phyloP scores from a whole-genome alignment of 2,113 vertebrate genomes.

The Corythornis vintsioides region DNA sequence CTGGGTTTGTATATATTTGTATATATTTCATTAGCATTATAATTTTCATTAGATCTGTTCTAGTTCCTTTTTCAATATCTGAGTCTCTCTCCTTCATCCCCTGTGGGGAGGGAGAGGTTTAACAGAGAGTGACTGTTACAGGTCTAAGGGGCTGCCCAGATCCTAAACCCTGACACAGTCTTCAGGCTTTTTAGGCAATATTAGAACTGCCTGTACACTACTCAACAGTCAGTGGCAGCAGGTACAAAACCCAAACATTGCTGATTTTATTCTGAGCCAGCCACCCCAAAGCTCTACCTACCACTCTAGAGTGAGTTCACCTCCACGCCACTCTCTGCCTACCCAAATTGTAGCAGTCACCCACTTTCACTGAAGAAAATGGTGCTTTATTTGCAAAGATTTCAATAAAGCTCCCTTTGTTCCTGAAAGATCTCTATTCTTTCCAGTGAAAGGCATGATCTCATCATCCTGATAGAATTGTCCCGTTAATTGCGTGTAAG shows the following conservation, averaged over 20 bases:
- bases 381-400: constrained; percentile 47
- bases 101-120: no score
- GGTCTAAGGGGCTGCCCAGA: no score
- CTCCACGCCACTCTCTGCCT: constrained; percentile 28
- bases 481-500: constrained; percentile 48
- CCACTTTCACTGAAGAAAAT: constrained; percentile 27
- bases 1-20: no score
- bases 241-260: background rate
- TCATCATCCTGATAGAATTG: constrained; percentile 64
- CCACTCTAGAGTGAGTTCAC: background rate
- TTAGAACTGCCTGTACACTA: background rate
- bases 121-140: no score
- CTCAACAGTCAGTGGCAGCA: background rate
- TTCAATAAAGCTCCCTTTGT: constrained; percentile 60
- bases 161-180: background rate
- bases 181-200: background rate
- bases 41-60: no score
- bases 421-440: constrained; percentile 54
- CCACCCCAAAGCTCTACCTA: background rate
- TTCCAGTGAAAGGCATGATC: constrained; percentile 60
- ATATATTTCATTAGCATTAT: no score
- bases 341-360: constrained; percentile 20
- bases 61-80: no score
- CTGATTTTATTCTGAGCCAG: background rate
- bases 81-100: no score